Evolutionary conservation across 2,797 vertebrate species (phyloP), one percentile per base, ranked within the genome.

Genomic region (Mallotus villosus): DNA sequence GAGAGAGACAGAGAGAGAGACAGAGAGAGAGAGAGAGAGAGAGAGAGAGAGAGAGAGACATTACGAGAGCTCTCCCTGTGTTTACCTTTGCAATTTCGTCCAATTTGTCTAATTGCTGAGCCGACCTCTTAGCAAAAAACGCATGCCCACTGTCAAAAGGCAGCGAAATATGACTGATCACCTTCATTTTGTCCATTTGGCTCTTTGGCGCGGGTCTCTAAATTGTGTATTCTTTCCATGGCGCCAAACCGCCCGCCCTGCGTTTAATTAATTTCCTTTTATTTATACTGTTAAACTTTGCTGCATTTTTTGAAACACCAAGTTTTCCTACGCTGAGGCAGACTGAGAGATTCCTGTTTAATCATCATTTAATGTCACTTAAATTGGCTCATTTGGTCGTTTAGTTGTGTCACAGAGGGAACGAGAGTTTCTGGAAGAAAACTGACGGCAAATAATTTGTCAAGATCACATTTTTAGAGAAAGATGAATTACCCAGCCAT

Each of bases 251-350:
- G 91, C 88, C 92, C 88, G 84, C 93, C 90, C 92, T 91, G 83
- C 92, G 92, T 94, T 95, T 95, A 94, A 96, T 97, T 96, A 95
- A 96, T 95, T 95, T 95, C 94, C 95, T 94, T 94, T 92, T 92
- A 81, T 94, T 95, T 92, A 92, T 88, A 78, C 77, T 87, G 80
- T 87, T 85, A 67, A 87, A 87, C 83, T 76, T 87, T 86, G 85
- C 89, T 90, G 88, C 83, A 78, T 79, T 92, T 88, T 81, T 82
- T 76, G 85, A 93, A 92, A 88, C 87, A 91, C 89, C 89, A 92
- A 92, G 90, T 92, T 89, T 91, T 85, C 92, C 92, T 89, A 89
- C 92, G 84, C 86, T 86, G 80, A 66, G 77, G 63, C 67, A 79
- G 84, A 79, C 81, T 29, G 70, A 55, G 51, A 59, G 79, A 74